phyloP scores from a whole-genome alignment of 2,113 vertebrate genomes.

The Dendropsophus ebraccatus region DNA sequence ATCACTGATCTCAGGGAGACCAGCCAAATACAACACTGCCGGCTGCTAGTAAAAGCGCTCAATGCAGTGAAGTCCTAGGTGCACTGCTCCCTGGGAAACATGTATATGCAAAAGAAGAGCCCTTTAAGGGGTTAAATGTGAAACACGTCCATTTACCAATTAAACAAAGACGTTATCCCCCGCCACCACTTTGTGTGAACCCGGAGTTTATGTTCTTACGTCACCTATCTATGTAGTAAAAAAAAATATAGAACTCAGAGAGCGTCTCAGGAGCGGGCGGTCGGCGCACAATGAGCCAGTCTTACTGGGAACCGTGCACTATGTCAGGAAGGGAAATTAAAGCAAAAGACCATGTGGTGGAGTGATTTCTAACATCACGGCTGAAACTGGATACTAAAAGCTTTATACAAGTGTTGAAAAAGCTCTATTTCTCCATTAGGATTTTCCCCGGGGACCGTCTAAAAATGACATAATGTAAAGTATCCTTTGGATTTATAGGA shows the following conservation, averaged over 20 bases:
- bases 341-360: slow-evolving; percentile 57
- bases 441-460: slow-evolving; percentile 37
- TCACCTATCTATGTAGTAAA: not conserved
- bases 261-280: slow-evolving; percentile 52
- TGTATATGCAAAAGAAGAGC: too few species aligned
- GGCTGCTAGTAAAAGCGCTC: too few species aligned
- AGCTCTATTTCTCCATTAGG: slow-evolving; percentile 49
- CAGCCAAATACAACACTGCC: too few species aligned
- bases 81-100: too few species aligned
- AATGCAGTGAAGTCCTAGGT: too few species aligned
- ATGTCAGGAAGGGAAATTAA: slow-evolving; percentile 55
- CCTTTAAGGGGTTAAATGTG: too few species aligned
- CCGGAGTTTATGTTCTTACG: not conserved
- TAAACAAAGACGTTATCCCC: too few species aligned
- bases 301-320: slow-evolving; percentile 48
- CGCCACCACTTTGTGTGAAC: too few species aligned
- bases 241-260: slow-evolving; percentile 1
- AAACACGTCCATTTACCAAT: too few species aligned
- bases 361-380: slow-evolving; percentile 30
- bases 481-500: slow-evolving; percentile 51
- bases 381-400: slow-evolving; percentile 50
- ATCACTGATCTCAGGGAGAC: too few species aligned
- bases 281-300: slow-evolving; percentile 40
- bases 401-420: slow-evolving; percentile 48
- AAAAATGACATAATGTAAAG: slow-evolving; percentile 49